Evolutionary conservation across 2,797 vertebrate genomes (phyloP), one percentile per base, ranked within the genome.

Genomic region (Crocidura indochinensis): DNA sequence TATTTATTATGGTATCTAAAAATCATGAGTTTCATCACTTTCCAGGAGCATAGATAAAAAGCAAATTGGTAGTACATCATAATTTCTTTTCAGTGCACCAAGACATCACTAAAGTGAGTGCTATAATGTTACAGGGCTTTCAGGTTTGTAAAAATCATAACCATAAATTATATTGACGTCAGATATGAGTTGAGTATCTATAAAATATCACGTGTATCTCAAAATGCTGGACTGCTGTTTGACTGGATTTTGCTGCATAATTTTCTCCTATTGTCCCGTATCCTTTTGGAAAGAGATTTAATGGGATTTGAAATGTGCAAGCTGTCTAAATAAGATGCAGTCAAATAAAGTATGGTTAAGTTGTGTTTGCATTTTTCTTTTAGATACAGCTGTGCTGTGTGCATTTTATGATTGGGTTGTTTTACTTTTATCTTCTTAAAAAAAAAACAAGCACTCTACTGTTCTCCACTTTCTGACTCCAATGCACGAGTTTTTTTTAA

Each of bases 261-360:
- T 97, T 95, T 96, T 97, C 97, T 97, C 96, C 96, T 98, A 62
- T 90, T 96, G 97, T 97, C 97, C 96, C 96, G 90, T 95, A 95
- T 96, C 97, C 94, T 98, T 97, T 94, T 94, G 97, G 95, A 95
- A 97, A 97, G 97, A 97, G 97, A 97, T 97, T 69, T 96, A 96
- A 96, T 97, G 98, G 97, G 97, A 94, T 98, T 97, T 95, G 81
- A 97, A 97, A 98, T 98, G 98, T 98, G 98, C 97, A 97, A 98
- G 97, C 97, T 98, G 97, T 98, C 97, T 97, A 96, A 98, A 98
- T 97, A 97, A 97, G 97, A 98, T 98, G 96, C 97, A 97, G 98
- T 98, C 97, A 97, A 98, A 98, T 98, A 98, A 98, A 97, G 96
- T 96, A 97, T 98, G 97, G 97, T 98, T 97, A 97, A 94, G 95